These are phyloP conservation scores for Hyperoplus lanceolatus DNA, from an alignment of 2,797 vertebrate genomes.

Conservation along the genomic window DNA sequence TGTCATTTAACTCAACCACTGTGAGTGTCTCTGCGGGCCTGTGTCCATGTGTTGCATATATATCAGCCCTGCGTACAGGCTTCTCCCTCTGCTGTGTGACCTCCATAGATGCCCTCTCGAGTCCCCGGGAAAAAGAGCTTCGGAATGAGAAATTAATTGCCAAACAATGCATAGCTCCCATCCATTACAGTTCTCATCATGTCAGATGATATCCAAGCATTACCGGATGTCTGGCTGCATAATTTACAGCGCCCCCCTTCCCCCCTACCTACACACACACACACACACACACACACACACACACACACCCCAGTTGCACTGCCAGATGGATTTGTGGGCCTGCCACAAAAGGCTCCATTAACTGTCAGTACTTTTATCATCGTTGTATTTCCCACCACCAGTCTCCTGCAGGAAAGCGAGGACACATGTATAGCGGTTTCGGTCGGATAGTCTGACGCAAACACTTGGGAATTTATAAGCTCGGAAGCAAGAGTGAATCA, in stretches of 20 bases:
- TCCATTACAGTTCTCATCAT: slow-evolving; percentile 92
- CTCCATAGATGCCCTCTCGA: slow-evolving; percentile 75
- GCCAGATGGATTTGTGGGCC: slow-evolving; percentile 83
- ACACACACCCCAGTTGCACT: slow-evolving; percentile 52
- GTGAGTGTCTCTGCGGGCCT: slow-evolving; percentile 42
- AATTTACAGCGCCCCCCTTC: slow-evolving; percentile 82
- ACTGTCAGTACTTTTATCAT: slow-evolving; percentile 78
- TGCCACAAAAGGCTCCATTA: slow-evolving; percentile 83
- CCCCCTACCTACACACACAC: neutral
- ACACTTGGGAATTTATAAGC: slow-evolving; percentile 42
- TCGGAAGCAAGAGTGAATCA: slow-evolving; percentile 22
- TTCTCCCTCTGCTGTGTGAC: slow-evolving; percentile 67
- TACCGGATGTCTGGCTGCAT: slow-evolving; percentile 88
- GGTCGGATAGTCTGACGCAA: slow-evolving; percentile 32
- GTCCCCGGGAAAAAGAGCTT: slow-evolving; percentile 60
- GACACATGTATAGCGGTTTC: slow-evolving; percentile 33
- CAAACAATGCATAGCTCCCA: slow-evolving; percentile 90
- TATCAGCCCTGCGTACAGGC: slow-evolving; percentile 59
- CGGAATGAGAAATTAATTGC: slow-evolving; percentile 91
- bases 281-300: neutral
- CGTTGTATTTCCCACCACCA: slow-evolving; percentile 65
- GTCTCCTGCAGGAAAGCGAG: slow-evolving; percentile 22
- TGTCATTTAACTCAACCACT: slow-evolving; percentile 67
- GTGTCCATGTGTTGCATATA: slow-evolving; percentile 61
- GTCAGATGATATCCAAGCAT: slow-evolving; percentile 91